Base-by-base conservation (phyloP, 2,797 vertebrate genomes). In the Rhinatrema bivittatum region DNA sequence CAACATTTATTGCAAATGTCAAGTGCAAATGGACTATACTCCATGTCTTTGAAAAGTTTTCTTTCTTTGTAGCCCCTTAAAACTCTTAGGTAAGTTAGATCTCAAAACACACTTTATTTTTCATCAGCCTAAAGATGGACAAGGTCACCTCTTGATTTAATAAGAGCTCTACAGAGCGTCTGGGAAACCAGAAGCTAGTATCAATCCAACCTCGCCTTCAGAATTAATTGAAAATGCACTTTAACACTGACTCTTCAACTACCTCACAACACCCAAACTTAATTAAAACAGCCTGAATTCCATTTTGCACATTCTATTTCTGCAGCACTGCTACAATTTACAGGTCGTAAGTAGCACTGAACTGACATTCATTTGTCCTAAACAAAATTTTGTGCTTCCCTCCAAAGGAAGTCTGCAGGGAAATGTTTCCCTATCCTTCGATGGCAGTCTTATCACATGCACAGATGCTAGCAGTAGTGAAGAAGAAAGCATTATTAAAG, bases 191-290 rank as follows among this genome's bases (percentile, higher is more conserved):
- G 13, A 45, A 28, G 37, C 7, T 40, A 43, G 12, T 54, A 50
- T 63, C 27, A 59, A 21, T 62, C 21, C 13, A 47, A 43, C 2
- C 37, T 34, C 56, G 25, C 22, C 20, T 50, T 55, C 34, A 50
- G 67, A 64, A 38, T 62, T 61, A 59, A 47, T 51, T 55, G 41
- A 37, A 47, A 59, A 64, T 56, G 13, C 10, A 17, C 39, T 57
- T 42, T 29, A 37, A n/a, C 23, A 27, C 14, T 38, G 28, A 9
- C 8, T 57, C 0, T 0, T 29, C 4, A 19, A 39, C 11, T 53
- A 17, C 18, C 6, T 60, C 33, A 35, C 5, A 61, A 46, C 21
- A 50, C 5, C 19, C 4, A 54, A 34, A 22, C 32, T 32, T 51
- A 53, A 52, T 54, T 35, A 64, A 58, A 43, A 41, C 25, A 47